Evolutionary conservation across 2,113 vertebrate species (phyloP), one percentile per base, ranked within the genome.

Genomic region (Passer domesticus): DNA sequence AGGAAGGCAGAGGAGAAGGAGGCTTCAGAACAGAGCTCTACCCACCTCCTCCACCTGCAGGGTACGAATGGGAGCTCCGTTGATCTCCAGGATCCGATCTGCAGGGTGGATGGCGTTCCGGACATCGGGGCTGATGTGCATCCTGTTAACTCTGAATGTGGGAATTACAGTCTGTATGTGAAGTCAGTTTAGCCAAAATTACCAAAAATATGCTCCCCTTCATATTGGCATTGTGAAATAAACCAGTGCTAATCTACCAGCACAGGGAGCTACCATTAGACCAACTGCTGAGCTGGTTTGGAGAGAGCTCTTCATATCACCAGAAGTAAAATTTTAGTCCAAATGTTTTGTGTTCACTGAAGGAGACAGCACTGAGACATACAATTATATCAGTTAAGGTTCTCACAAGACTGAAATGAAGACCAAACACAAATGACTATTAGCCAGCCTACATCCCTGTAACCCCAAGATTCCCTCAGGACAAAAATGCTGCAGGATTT

Each of bases 81-180:
- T 99, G 78, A 99, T 99, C 97, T 99, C 99, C 96, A 99, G 97
- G 95, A 99, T 99, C 35, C 98, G 98, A 97, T 99, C 99, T 27
- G 99, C 99, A 15, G 98, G 98, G 72, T 99, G 99, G 96, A 99
- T 99, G 95, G 99, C 98, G 6, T 99, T 99, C 76, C 98, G 98
- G 87, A 99, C 98, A 94, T 99, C 98, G 22, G 99, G 98, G 92
- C 98, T 99, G 96, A 99, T 99, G 66, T 99, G 98, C 98, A 98
- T 98, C 83, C 98, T 98, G 90, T 98, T 98, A 89, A 99, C 99
- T 95, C 99, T 99, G 94, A 83, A 90, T 23, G 64, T 1, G 55
- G 92, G 22, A 81, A 90, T 86, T 86, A 83, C 7, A 83, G 39
- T 3, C 30, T 41, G 35, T 44, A 20, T 6, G 41, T 50, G 87